Evolutionary conservation across 2,113 vertebrate species (phyloP), one percentile per base, ranked within the genome.

Genomic region (Marmota monax): DNA sequence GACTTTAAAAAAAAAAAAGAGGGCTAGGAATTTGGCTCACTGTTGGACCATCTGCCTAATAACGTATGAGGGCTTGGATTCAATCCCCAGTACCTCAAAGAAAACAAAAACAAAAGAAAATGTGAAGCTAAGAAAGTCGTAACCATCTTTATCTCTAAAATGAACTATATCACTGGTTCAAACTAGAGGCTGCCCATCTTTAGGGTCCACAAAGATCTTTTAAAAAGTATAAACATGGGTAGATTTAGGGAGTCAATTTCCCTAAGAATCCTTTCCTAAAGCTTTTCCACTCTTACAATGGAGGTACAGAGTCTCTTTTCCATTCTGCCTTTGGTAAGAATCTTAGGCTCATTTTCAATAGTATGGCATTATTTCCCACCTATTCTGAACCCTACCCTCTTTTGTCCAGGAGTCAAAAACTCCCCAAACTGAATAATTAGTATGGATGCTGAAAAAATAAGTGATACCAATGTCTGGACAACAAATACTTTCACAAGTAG

Each of bases 221-320:
- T 25, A 70, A 87, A 88, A 79, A 80, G 32, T 84, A 77, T 0
- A 94, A 63, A 86, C 23, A 80, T 0, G 8, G 10, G 6, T 22
- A 97, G 69, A 88, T 37, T 56, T 51, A 90, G 32, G 37, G 12
- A 83, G 84, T 61, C 34, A 87, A 79, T 70, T 69, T 95, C 61
- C 48, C 0, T 34, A 58, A 78, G 37, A 27, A 17, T 7, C 69
- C 29, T 90, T 90, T 87, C 32, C 27, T 51, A 87, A 86, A 78
- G 58, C 3, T 67, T n/a, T 7, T 70, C 18, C 56, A 12, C 53
- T 85, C 6, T 84, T 84, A n/a, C 7, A 84, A 7, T 25, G 6
- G 53, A 92, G 34, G 89, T 58, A 1, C 22, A 84, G 23, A 61
- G 45, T 91, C 37, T 65, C 42, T 77, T 48, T 79, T 63, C 63